phyloP scores from a whole-genome alignment of 2,797 vertebrate species.

The Coendou prehensilis region DNA sequence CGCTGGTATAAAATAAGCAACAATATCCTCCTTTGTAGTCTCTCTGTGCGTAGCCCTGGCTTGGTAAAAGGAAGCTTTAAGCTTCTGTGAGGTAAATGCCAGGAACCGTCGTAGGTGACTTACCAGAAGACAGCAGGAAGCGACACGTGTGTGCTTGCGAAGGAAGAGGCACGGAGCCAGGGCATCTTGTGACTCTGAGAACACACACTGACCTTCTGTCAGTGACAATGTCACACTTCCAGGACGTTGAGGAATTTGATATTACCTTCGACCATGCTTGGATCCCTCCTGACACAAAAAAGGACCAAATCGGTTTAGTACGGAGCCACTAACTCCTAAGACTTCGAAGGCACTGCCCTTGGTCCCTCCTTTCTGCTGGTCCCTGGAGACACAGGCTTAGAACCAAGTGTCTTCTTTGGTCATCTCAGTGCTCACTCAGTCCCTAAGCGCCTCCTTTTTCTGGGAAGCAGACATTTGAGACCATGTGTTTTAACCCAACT shows the following conservation, averaged over 20 bases:
- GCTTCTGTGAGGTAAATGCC: conserved; percentile 27
- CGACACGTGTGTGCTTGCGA: neutral
- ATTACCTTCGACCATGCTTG: neutral
- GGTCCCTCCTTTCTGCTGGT: accelerated
- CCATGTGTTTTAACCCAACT: conserved; percentile 11
- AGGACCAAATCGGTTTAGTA: neutral
- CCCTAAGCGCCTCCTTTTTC: conserved; percentile 8
- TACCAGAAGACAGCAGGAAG: conserved; percentile 67
- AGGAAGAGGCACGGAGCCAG: neutral
- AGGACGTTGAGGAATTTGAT: neutral
- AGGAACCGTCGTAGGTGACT: conserved; percentile 52
- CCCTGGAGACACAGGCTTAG: neutral
- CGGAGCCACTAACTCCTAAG: neutral
- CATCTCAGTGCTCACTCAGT: neutral
- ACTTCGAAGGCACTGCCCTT: neutral
- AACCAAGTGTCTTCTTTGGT: neutral
- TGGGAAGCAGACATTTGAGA: conserved; percentile 34
- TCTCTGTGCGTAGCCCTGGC: neutral
- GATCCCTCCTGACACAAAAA: accelerated
- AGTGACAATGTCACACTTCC: neutral
- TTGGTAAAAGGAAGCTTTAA: conserved; percentile 60
- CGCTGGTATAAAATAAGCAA: conserved; percentile 27
- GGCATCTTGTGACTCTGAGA: neutral
- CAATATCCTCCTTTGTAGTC: conserved; percentile 9
- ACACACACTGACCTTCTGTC: neutral